phyloP scores from a whole-genome alignment of 2,797 vertebrate genomes.

The Diglossa cyanea region DNA sequence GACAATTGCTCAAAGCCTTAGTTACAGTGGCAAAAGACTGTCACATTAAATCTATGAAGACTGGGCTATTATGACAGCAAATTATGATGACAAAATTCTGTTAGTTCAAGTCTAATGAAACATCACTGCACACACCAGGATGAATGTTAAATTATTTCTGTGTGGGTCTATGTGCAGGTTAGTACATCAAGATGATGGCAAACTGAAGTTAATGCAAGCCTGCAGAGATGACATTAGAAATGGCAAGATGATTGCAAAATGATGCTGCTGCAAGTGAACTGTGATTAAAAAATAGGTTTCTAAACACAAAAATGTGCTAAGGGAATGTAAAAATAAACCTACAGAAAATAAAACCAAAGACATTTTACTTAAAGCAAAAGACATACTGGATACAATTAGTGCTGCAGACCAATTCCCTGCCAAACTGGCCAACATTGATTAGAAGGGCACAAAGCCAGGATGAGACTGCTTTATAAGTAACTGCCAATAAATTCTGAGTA shows the following conservation, averaged over 20 bases:
- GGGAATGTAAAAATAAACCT: conserved; percentile 5
- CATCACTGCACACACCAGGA: conserved; percentile 36
- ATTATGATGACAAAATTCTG: conserved; percentile 67
- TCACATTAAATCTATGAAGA: conserved; percentile 59
- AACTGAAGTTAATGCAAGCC: conserved; percentile 54
- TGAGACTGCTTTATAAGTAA: background rate
- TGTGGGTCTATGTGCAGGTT: background rate
- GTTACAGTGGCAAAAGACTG: conserved; percentile 39
- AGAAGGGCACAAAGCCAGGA: background rate
- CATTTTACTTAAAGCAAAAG: background rate
- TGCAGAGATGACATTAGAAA: conserved; percentile 40
- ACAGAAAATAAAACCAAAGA: background rate
- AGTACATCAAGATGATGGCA: conserved; percentile 53
- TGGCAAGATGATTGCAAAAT: conserved; percentile 59
- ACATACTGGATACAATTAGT: background rate
- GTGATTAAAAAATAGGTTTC: conserved; percentile 29
- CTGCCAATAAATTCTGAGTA: background rate
- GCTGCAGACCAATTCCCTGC: background rate
- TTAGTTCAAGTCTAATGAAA: conserved; percentile 71
- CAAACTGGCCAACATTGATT: background rate
- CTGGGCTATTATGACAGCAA: conserved; percentile 59
- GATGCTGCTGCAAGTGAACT: conserved; percentile 16
- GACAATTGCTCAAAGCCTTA: conserved; percentile 37
- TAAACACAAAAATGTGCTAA: conserved; percentile 12
- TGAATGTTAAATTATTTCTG: conserved; percentile 65